Evolutionary conservation across 92 coral and sea anemone species (phyloP).

Genomic region (Micromussa lordhowensis): DNA sequence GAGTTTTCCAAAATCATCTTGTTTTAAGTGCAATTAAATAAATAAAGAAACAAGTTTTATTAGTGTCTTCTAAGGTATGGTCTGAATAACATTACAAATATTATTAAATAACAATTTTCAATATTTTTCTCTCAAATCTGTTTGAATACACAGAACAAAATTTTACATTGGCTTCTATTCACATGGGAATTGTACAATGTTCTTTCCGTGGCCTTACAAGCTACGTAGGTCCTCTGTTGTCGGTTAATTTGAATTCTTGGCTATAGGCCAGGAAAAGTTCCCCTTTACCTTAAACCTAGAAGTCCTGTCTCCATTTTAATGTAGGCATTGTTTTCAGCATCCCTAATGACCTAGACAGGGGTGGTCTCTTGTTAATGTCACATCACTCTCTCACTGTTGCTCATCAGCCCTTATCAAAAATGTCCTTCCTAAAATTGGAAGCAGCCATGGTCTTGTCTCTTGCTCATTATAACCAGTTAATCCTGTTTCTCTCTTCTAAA

Average conservation of each 20-base stretch:
- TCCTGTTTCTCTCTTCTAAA: constrained; percentile 64
- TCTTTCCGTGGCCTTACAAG: background rate
- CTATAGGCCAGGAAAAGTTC: background rate
- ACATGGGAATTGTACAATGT: background rate
- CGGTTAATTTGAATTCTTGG: background rate
- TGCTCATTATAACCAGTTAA: background rate
- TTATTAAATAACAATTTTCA: background rate
- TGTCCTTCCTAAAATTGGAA: background rate
- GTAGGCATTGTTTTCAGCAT: too few species aligned
- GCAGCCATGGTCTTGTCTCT: background rate
- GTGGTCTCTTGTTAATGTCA: background rate
- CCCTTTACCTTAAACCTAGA: background rate
- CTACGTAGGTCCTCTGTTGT: background rate
- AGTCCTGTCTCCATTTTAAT: background rate
- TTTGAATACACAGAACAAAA: background rate
- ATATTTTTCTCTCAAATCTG: background rate
- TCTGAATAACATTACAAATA: background rate
- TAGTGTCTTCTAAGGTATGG: background rate
- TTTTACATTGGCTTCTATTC: background rate
- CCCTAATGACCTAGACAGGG: too few species aligned
- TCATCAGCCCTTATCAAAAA: background rate
- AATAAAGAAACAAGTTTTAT: background rate
- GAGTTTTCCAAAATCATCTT: background rate
- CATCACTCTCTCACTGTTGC: background rate
- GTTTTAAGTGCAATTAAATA: background rate